Evolutionary conservation across 2,113 vertebrate genomes (phyloP).

Genomic region (Cephalophus harveyi): DNA sequence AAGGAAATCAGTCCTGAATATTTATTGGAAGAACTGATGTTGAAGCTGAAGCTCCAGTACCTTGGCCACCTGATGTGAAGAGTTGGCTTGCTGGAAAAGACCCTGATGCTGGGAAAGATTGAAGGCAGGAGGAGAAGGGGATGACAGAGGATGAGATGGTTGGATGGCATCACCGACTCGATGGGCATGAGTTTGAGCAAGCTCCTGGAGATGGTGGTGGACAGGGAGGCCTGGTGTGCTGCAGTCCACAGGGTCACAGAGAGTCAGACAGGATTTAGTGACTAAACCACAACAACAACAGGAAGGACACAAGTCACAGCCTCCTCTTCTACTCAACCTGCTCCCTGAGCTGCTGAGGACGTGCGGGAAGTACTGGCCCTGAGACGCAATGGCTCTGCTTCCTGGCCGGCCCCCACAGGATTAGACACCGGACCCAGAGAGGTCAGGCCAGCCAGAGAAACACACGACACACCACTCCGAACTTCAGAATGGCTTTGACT

Average conservation of each 20-base stretch:
- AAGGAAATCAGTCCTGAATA: background rate
- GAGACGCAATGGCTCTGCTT: background rate
- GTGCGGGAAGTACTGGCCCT: background rate
- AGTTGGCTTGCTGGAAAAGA: background rate
- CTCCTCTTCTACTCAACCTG: background rate
- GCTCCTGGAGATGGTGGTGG: background rate
- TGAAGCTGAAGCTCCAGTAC: background rate
- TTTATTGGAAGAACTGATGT: background rate
- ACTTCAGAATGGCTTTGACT: slow-evolving; percentile 25
- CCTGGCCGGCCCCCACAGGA: background rate
- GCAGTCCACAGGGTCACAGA: background rate
- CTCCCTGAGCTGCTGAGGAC: background rate
- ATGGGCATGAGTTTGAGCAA: background rate
- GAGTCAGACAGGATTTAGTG: background rate
- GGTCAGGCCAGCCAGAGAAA: background rate
- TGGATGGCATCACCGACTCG: background rate
- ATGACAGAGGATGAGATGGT: background rate
- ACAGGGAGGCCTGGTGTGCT: background rate
- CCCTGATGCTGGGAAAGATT: background rate
- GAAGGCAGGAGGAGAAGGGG: background rate
- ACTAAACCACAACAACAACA: background rate
- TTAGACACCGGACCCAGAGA: background rate
- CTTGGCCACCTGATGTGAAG: background rate
- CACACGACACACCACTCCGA: background rate
- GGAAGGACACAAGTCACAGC: background rate